Base-by-base conservation (phyloP, 2,888 invertebrate species). In the Phalangium opilio region DNA sequence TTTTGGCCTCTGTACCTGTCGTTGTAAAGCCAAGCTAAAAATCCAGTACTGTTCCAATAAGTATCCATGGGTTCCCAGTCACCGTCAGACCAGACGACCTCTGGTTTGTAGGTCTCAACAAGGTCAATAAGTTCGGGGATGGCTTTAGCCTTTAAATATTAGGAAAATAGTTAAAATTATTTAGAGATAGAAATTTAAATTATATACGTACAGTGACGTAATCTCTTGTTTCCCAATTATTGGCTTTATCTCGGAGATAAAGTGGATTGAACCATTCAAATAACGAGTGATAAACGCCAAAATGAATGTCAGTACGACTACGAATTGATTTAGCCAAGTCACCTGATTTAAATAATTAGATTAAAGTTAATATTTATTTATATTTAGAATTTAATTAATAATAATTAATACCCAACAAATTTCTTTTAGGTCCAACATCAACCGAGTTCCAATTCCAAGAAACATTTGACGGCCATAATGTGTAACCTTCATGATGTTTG, bases 111-210 rank as follows among this genome's bases (percentile, higher is more conserved):
- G 14, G 50, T 54, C 10, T 56, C 50, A 5, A 57, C 49, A 43
- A 87, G 61, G 62, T 90, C 89, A 52, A 75, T 73, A 60, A 91
- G 70, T 65, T 91, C 90, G 10, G 66, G 65, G 50, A 65, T 50
- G 3, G 63, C 57, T 51, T 65, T 65, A 15, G 44, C 40, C 64
- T 65, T 53, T 32, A 57, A 51, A 27, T n/a, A n/a, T 27, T 27
- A 8, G 8, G 27, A 27, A 27, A 27, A 7, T 7, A 27, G 27
- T 27, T n/a, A 27, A 27, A 27, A n/a, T n/a, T n/a, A n/a, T n/a
- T n/a, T n/a, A n/a, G n/a, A n/a, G n/a, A n/a, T n/a, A n/a, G n/a
- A n/a, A n/a, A n/a, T n/a, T n/a, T n/a, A n/a, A n/a, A n/a, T n/a
- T n/a, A n/a, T n/a, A n/a, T n/a, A n/a, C n/a, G n/a, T 38, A 38